A percentile compares a stretch with the other conserved stretches of the same genome.
These are phyloP conservation scores for Tursiops truncatus DNA, from an alignment of 2,113 vertebrate genomes.

Conservation along the genomic window DNA sequence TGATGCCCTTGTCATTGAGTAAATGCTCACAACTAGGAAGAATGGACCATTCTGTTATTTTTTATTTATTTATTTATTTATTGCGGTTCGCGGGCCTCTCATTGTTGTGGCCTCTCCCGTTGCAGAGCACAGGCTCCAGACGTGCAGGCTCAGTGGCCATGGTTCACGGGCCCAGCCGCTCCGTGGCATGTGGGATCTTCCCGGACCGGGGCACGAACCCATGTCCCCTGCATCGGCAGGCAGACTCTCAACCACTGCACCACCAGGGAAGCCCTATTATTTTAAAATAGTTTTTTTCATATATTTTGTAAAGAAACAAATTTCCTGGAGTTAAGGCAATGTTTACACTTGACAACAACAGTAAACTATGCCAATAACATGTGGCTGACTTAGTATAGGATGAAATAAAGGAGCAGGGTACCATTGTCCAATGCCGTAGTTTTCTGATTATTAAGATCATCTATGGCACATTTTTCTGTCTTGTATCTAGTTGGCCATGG, in stretches of 20 bases:
- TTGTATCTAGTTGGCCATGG: neutral
- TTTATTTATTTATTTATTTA: neutral
- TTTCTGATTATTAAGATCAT: neutral
- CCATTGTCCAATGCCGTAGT: neutral
- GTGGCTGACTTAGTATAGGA: neutral
- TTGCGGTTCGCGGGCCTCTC: too few relatives aligned
- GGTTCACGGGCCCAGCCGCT: too few relatives aligned
- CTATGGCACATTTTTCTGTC: neutral
- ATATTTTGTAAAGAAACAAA: constrained; percentile 15
- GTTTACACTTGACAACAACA: neutral
- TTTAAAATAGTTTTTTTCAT: neutral
- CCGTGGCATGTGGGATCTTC: too few relatives aligned
- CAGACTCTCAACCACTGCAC: too few relatives aligned
- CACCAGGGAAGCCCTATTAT: too few relatives aligned
- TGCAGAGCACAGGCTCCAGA: too few relatives aligned
- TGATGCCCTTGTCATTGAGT: neutral
- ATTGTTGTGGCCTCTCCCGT: too few relatives aligned
- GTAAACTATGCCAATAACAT: neutral
- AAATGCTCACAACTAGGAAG: neutral
- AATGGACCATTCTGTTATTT: neutral
- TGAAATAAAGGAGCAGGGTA: neutral
- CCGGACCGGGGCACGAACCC: too few relatives aligned
- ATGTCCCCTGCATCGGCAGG: too few relatives aligned
- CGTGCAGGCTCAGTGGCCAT: too few relatives aligned
- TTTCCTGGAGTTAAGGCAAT: neutral